phyloP scores from a whole-genome alignment of 2,888 invertebrate species.

The Oligia strigilis region DNA sequence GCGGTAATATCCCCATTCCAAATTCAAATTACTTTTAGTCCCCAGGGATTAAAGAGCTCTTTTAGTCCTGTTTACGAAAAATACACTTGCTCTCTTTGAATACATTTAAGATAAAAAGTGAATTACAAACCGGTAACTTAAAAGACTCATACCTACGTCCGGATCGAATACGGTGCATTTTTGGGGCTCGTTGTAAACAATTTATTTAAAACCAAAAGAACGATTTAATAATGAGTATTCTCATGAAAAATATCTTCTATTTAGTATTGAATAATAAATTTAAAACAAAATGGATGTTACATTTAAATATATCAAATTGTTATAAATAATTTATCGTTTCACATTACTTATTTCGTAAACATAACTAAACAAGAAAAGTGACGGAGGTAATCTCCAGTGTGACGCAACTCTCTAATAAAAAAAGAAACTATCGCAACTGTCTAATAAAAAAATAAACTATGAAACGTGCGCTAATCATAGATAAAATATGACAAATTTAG shows the following conservation, averaged over 20 bases:
- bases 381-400: not conserved
- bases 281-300: not conserved
- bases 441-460: too few species aligned
- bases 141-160: constrained; percentile 7
- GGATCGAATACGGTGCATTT: not conserved
- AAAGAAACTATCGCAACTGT: too few species aligned
- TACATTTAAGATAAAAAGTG: not conserved
- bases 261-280: not conserved
- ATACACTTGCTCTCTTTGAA: too few species aligned
- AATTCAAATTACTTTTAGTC: too few species aligned
- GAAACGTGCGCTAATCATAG: too few species aligned
- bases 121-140: not conserved
- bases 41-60: too few species aligned
- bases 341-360: constrained; percentile 59
- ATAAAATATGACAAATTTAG: too few species aligned
- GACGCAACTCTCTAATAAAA: too few species aligned
- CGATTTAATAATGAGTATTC: not conserved
- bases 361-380: constrained; percentile 59
- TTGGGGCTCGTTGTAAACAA: constrained; percentile 10
- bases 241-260: not conserved
- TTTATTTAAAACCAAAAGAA: not conserved
- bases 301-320: not conserved
- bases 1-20: too few species aligned
- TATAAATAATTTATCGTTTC: not conserved
- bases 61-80: too few species aligned